Conservation (phyloP, 2,888 invertebrate species). For the Carcina quercana region DNA sequence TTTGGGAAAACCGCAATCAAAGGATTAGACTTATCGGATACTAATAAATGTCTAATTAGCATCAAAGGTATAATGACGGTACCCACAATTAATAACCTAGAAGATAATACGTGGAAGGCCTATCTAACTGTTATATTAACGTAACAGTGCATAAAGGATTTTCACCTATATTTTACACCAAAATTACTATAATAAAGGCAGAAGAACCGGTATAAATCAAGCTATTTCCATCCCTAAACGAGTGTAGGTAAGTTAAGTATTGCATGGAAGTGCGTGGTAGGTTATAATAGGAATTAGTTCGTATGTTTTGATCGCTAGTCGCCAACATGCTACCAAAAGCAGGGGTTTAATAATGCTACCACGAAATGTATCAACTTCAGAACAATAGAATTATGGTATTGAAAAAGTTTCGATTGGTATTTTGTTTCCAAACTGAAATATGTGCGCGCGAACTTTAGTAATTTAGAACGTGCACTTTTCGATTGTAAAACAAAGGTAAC, state of each 20-base stretch:
- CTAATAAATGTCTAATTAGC: too few species aligned
- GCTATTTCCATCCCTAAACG: background rate
- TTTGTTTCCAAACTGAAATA: too few species aligned
- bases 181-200: background rate
- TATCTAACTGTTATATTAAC: background rate
- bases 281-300: slow-evolving; percentile 25
- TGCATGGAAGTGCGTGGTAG: slow-evolving; percentile 4
- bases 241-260: slow-evolving; percentile 3
- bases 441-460: too few species aligned
- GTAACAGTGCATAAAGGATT: slow-evolving; percentile 15
- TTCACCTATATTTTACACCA: slow-evolving; percentile 13
- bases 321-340: slow-evolving; percentile 30
- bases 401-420: too few species aligned
- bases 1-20: too few species aligned
- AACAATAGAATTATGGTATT: too few species aligned
- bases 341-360: slow-evolving; percentile 14
- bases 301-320: slow-evolving; percentile 34
- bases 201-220: background rate
- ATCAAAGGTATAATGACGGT: too few species aligned
- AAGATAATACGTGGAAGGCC: background rate
- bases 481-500: too few species aligned
- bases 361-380: too few species aligned
- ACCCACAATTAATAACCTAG: background rate
- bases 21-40: too few species aligned
- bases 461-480: too few species aligned